Base-by-base conservation (phyloP, 2,888 invertebrate species). In the Morinoia aosen region DNA sequence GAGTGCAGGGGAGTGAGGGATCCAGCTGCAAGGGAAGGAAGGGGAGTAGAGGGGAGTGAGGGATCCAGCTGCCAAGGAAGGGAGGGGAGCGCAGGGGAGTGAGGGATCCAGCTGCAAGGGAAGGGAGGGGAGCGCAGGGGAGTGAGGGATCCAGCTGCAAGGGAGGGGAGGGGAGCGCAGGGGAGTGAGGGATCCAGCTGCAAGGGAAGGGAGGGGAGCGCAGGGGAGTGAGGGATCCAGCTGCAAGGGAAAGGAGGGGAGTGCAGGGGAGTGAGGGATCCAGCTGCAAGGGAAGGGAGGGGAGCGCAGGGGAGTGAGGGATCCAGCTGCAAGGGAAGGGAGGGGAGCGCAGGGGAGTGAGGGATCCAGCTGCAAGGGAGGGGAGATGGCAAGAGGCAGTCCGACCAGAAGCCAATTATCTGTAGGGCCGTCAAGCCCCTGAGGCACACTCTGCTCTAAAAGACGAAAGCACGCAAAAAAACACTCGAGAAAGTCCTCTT, bases 391-490 rank as follows among this genome's bases (percentile, higher is more conserved):
- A 57, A 57, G 90, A 40, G 48, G 90, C 40, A 40, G 90, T 25
- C 90, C 90, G 76, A 90, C 40, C 40, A 90, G 90, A 93, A 93
- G 93, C 93, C 93, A 93, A 93, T 93, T 93, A 93, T 93, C 93
- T 93, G 93, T 93, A 93, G 93, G 93, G 57, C 93, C 93, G 93
- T 93, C 93, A 93, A 57, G 93, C 93, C 93, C 93, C 58, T 25
- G 57, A 93, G 93, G 93, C 93, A 57, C 93, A 93, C 93, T 93
- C 93, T 33, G 39, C 93, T 93, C 93, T 57, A 93, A 93, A 93
- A 93, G 93, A 93, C 93, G 93, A 93, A 93, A 57, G 93, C 93
- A 93, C 93, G 93, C 93, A 93, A 93, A 93, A 48, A 93, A 93
- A 93, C 93, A 93, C 93, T 93, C 93, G 33, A 93, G 93, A 93